Evolutionary conservation across 1,140 invertebrate species (phyloP).

Genomic region (Drosophila mauritiana): DNA sequence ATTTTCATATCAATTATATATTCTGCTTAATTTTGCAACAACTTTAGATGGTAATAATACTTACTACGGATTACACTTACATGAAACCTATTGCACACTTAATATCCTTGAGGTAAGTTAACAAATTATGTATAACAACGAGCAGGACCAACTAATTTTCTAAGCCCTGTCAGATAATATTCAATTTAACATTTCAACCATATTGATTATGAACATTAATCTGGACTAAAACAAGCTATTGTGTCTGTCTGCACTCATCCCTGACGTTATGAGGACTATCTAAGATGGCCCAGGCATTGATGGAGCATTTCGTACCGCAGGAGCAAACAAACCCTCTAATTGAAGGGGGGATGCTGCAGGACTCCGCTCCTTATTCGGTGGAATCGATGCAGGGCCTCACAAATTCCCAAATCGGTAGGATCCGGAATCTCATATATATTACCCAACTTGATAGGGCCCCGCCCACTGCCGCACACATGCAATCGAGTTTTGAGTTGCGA

Average conservation of each 20-base stretch:
- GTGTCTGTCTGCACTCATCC: background rate
- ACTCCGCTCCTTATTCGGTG: background rate
- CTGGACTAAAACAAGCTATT: background rate
- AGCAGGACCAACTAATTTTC: background rate
- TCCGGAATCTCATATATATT: constrained; percentile 29
- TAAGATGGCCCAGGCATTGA: constrained; percentile 4
- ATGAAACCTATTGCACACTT: background rate
- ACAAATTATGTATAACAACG: background rate
- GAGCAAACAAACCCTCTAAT: constrained; percentile 39
- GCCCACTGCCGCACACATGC: constrained; percentile 27
- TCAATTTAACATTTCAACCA: background rate
- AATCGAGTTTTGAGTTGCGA: constrained; percentile 72
- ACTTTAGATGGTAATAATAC: no score
- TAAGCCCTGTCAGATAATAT: constrained; percentile 2
- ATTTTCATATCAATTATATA: background rate
- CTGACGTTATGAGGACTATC: background rate
- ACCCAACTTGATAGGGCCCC: constrained; percentile 6
- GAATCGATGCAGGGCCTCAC: background rate
- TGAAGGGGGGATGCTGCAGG: constrained; percentile 21
- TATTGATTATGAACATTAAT: constrained; percentile 18
- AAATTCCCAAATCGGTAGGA: constrained; percentile 31
- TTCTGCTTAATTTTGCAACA: background rate
- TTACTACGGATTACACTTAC: no score
- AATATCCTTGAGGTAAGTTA: background rate
- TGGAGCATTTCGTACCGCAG: constrained; percentile 15